Evolutionary conservation across 1,140 invertebrate genomes (phyloP).

Genomic region (Arctopsyche grandis): DNA sequence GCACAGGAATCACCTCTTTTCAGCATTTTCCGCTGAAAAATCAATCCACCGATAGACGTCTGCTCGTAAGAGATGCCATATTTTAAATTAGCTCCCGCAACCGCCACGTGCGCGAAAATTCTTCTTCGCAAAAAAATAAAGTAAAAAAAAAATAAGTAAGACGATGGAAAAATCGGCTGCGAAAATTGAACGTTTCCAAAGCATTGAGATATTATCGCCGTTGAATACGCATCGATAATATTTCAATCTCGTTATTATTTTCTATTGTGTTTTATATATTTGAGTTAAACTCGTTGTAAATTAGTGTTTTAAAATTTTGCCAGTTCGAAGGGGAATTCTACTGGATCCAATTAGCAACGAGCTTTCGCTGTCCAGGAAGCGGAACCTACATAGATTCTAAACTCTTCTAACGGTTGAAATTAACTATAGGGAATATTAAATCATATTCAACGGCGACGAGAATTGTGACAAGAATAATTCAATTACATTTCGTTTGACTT

Average conservation of each 20-base stretch:
- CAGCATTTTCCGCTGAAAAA: conserved; percentile 37
- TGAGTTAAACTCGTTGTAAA: not conserved
- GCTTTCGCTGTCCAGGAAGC: conserved; percentile 23
- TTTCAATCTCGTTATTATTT: no score
- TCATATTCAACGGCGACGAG: not conserved
- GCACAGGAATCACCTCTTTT: conserved; percentile 39
- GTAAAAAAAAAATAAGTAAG: no score
- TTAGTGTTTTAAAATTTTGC: conserved; percentile 44
- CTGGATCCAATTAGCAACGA: conserved; percentile 39
- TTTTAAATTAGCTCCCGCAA: conserved; percentile 22
- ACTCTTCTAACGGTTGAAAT: conserved; percentile 1
- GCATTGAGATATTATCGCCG: no score
- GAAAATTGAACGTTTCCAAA: no score
- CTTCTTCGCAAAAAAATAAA: not conserved
- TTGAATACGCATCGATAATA: no score
- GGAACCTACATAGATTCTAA: conserved; percentile 39
- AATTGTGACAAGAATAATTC: not conserved
- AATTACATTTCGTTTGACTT: not conserved
- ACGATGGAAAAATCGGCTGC: no score
- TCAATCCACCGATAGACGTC: conserved; percentile 32
- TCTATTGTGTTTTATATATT: no score
- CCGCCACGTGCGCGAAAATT: not conserved
- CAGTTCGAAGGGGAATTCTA: not conserved
- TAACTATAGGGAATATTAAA: conserved; percentile 9
- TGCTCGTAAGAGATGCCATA: not conserved